phyloP scores from a whole-genome alignment of 30 jellyfish, hydroid and myxozoan species.

The Aurelia coerulea region DNA sequence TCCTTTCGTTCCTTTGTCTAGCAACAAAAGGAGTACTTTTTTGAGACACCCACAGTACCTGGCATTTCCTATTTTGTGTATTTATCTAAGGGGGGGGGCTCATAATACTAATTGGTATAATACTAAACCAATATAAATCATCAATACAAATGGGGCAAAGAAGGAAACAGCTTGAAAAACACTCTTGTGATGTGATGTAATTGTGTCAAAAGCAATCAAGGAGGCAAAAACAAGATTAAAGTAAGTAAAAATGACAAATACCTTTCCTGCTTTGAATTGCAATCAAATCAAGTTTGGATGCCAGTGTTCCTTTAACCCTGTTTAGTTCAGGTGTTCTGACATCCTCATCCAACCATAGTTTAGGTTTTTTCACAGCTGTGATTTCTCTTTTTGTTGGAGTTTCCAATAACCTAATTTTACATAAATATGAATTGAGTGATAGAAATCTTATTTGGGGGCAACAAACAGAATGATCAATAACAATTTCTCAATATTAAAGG shows the following conservation, averaged over 20 bases:
- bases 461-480: background rate
- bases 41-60: too few species aligned
- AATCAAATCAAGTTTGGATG: slow-evolving; percentile 85
- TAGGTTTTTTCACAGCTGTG: slow-evolving; percentile 49
- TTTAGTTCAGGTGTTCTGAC: slow-evolving; percentile 79
- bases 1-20: too few species aligned
- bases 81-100: too few species aligned
- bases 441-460: background rate
- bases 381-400: slow-evolving; percentile 61
- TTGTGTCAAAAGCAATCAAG: background rate
- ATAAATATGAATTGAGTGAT: background rate
- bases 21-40: too few species aligned
- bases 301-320: slow-evolving; percentile 83
- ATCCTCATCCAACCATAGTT: slow-evolving; percentile 80
- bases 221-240: background rate
- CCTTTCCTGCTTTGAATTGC: slow-evolving; percentile 86
- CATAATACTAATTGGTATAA: too few species aligned
- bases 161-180: background rate
- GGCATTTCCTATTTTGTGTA: too few species aligned
- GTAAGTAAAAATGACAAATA: background rate
- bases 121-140: too few species aligned
- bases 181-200: background rate
- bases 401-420: slow-evolving; percentile 67
- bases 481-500: background rate
- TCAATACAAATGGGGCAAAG: background rate